Evolutionary conservation across 2,797 vertebrate genomes (phyloP), one percentile per base, ranked within the genome.

Genomic region (Leuciscus waleckii): DNA sequence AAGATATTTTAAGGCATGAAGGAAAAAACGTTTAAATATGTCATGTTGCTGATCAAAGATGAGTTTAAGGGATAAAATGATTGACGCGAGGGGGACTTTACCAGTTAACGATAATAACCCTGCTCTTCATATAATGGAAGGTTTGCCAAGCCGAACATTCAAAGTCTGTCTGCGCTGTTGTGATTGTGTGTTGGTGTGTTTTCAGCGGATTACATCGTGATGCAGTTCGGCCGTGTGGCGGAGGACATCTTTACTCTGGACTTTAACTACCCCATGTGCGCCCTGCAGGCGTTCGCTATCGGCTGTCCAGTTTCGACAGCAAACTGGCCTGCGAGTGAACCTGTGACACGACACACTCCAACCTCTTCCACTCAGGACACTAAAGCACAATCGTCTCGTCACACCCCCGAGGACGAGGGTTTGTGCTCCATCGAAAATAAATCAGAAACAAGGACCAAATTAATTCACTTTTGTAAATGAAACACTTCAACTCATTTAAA

Each of bases 261-360:
- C 94, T 99, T 95, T 93, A 99, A 96, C 92, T 99, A 99, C 71
- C 98, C 98, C 21, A 96, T 99, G 93, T 99, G 98, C n/a, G 98
- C 98, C 2, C 96, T 99, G 23, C 98, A 99, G 87, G 98, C 98
- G 85, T 99, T 99, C 4, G 97, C 98, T 90, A 97, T 99, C 5
- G 97, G 97, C 91, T 99, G 70, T 99, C 98, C 74, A 99, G 98
- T 92, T 99, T 99, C 19, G 98, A 99, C 93, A 97, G 97, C 93
- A 99, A 99, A 93, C 90, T 99, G 82, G 98, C 98, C 0, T 99
- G 98, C 77, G 98, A 99, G 88, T 99, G 94, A 97, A 35, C 37
- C 16, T 3, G 14, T 46, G 43, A 65, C 68, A 5, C 43, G n/a
- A 56, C 8, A 63, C 67, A 70, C 54, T 41, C 26, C 6, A 17